Conservation (phyloP, 2,888 invertebrate genomes). For the Hypercompe scribonia region DNA sequence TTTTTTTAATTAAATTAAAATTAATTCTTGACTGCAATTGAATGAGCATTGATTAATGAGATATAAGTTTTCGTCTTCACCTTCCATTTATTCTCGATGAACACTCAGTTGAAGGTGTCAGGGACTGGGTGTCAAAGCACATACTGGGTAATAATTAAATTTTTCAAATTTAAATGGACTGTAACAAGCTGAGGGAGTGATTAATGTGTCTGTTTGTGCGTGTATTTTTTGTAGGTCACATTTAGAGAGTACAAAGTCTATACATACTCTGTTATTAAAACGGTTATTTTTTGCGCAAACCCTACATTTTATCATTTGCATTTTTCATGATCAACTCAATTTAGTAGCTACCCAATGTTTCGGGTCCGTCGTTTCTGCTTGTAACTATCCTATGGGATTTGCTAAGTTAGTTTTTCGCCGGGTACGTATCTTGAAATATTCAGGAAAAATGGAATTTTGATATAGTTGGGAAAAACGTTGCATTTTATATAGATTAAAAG, state of each 20-base stretch:
- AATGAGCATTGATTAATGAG: slow-evolving; percentile 31
- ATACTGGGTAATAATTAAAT: no score
- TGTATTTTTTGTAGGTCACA: slow-evolving; percentile 31
- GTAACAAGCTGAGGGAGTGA: neutral
- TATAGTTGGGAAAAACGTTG: slow-evolving; percentile 21
- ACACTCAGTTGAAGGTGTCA: no score
- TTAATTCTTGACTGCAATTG: neutral
- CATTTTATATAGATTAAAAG: slow-evolving; percentile 6
- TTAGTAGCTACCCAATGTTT: slow-evolving; percentile 54
- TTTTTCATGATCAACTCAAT: slow-evolving; percentile 59
- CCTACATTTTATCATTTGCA: slow-evolving; percentile 55
- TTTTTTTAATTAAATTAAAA: neutral
- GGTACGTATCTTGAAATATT: slow-evolving; percentile 43
- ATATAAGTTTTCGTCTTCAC: slow-evolving; percentile 31
- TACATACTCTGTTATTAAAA: slow-evolving; percentile 28
- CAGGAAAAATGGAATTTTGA: slow-evolving; percentile 48
- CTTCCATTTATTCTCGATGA: slow-evolving; percentile 2
- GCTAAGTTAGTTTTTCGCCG: slow-evolving; percentile 41
- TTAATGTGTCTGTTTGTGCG: slow-evolving; percentile 20
- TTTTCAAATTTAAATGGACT: neutral
- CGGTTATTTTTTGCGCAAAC: slow-evolving; percentile 41
- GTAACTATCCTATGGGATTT: slow-evolving; percentile 51
- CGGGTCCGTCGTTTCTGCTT: slow-evolving; percentile 46
- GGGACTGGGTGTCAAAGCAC: no score
- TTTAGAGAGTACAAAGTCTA: slow-evolving; percentile 32